phyloP scores from a whole-genome alignment of 2,888 invertebrate species.

The Drosophila meridiana region DNA sequence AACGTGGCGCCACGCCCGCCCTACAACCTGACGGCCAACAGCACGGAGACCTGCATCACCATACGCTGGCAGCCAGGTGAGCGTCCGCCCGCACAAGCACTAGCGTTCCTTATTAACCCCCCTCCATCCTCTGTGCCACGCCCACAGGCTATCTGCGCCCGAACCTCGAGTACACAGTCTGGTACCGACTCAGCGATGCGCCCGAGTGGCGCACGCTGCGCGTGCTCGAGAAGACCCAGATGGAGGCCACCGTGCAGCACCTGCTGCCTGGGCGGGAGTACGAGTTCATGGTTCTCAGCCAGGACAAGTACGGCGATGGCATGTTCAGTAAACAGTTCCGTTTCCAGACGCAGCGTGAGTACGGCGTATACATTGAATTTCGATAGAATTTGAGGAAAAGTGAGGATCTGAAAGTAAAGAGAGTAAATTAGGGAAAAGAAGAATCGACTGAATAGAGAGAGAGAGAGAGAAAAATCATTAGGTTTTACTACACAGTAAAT shows the following conservation, averaged over 20 bases:
- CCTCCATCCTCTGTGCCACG: too few relatives aligned
- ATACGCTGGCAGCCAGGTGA: slow-evolving; percentile 92
- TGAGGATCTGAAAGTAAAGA: neutral
- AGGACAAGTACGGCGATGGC: slow-evolving; percentile 94
- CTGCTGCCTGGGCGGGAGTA: slow-evolving; percentile 92
- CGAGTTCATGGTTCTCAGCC: slow-evolving; percentile 95
- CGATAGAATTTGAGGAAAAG: neutral
- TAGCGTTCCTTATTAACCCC: neutral
- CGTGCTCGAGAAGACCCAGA: slow-evolving; percentile 89
- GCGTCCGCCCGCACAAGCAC: slow-evolving; percentile 12
- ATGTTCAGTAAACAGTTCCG: slow-evolving; percentile 94
- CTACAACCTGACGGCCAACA: slow-evolving; percentile 92
- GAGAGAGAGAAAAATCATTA: neutral
- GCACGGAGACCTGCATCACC: slow-evolving; percentile 90
- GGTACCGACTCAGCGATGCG: slow-evolving; percentile 92
- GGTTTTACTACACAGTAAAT: neutral
- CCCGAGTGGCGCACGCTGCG: slow-evolving; percentile 94
- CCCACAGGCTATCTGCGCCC: slow-evolving; percentile 89
- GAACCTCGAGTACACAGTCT: slow-evolving; percentile 93
- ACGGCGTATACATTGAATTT: neutral
- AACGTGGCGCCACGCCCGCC: slow-evolving; percentile 96
- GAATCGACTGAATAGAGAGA: neutral
- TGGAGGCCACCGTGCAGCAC: slow-evolving; percentile 92
- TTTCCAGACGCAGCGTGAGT: slow-evolving; percentile 89
- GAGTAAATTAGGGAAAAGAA: neutral